Percentiles rank a stretch among this genome's conserved stretches.
Evolutionary conservation across 2,113 vertebrate species (phyloP).

Genomic region (Oncorhynchus tshawytscha): DNA sequence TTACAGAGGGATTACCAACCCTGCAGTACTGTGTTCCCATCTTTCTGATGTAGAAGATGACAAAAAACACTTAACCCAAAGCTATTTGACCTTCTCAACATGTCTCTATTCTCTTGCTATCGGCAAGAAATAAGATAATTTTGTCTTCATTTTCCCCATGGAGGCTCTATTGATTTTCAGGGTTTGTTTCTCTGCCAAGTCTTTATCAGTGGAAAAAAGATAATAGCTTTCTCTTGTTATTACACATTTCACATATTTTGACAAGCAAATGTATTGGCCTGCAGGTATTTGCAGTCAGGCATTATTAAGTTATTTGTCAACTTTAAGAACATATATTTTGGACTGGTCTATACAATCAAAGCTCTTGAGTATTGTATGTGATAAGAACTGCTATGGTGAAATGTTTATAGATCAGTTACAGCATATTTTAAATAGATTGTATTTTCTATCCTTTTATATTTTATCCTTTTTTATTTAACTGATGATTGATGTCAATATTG

Average conservation of each 20-base stretch:
- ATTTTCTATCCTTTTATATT: constrained; percentile 56
- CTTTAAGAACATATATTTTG: background rate
- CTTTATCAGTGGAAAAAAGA: constrained; percentile 43
- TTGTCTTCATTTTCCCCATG: constrained; percentile 43
- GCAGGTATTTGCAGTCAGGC: background rate
- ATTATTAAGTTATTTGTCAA: background rate
- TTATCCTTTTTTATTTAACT: constrained; percentile 62
- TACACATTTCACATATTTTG: constrained; percentile 16
- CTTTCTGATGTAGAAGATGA: background rate
- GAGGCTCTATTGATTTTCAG: constrained; percentile 54
- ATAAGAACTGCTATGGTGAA: background rate
- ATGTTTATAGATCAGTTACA: constrained; percentile 39
- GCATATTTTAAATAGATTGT: background rate
- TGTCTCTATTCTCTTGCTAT: constrained; percentile 29
- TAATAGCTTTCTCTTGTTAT: constrained; percentile 9
- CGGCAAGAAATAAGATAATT: constrained; percentile 40
- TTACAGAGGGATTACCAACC: background rate
- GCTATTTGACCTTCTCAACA: constrained; percentile 51
- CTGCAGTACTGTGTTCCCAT: background rate
- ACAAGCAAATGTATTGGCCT: constrained; percentile 9
- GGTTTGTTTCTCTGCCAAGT: constrained; percentile 38
- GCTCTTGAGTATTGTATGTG: constrained; percentile 37
- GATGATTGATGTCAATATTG: constrained; percentile 48
- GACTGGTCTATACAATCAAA: background rate
- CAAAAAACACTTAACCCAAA: constrained; percentile 24